phyloP scores from a whole-genome alignment of 2,888 invertebrate genomes.

The Drosophila heteroneura region DNA sequence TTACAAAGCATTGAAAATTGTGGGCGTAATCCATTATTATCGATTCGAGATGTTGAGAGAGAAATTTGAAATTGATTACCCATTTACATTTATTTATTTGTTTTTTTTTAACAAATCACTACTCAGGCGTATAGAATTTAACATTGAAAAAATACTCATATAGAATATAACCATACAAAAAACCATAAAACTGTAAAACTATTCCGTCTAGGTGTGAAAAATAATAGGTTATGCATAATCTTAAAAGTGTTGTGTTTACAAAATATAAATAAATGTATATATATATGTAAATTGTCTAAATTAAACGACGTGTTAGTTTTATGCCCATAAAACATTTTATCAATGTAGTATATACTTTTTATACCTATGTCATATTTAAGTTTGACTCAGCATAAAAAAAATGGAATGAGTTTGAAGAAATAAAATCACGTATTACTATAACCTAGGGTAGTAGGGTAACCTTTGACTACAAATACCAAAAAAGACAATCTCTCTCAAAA shows the following conservation, averaged over 20 bases:
- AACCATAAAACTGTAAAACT: not conserved
- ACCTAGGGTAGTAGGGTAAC: not conserved
- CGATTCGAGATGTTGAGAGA: not conserved
- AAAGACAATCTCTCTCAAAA: not conserved
- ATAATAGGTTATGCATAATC: not conserved
- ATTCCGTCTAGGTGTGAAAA: not conserved
- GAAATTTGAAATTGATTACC: not conserved
- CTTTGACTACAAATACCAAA: not conserved
- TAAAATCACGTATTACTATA: not conserved
- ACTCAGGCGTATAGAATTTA: too few species aligned
- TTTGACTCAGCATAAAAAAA: not conserved
- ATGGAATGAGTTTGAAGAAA: not conserved
- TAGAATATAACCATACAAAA: not conserved
- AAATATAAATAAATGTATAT: not conserved
- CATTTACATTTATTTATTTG: not conserved
- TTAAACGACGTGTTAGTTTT: not conserved
- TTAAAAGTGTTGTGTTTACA: not conserved
- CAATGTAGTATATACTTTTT: not conserved
- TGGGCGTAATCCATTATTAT: constrained; percentile 1
- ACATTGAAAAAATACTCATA: not conserved
- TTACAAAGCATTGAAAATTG: not conserved
- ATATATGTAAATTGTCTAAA: not conserved
- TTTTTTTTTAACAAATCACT: too few species aligned
- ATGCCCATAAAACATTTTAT: not conserved
- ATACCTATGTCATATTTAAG: not conserved